Conservation (phyloP, 2,113 vertebrate species). For the Crotalus helleri region DNA sequence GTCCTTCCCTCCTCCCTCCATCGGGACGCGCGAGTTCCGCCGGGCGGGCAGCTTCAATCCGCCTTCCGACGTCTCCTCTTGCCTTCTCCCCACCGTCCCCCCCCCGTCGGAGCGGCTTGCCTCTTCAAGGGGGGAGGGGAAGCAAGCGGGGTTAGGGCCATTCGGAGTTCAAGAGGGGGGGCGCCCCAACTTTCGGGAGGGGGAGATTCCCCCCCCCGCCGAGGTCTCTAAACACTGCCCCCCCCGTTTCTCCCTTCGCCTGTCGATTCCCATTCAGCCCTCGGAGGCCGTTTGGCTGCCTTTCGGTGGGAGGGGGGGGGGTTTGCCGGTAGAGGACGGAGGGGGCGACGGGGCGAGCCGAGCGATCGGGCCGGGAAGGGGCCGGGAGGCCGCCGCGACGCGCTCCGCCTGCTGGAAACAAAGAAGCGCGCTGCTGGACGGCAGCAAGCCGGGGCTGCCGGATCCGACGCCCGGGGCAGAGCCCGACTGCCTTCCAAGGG, state of each 20-base stretch:
- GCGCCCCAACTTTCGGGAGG: background rate
- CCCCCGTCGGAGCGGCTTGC: background rate
- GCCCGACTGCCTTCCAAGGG: background rate
- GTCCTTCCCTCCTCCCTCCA: background rate
- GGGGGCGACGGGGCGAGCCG: background rate
- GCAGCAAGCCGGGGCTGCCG: background rate
- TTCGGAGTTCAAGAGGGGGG: background rate
- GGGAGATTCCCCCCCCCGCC: too few species aligned
- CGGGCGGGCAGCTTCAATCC: background rate
- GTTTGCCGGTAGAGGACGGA: too few species aligned
- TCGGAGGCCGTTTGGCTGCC: background rate
- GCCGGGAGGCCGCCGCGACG: background rate
- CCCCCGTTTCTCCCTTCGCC: background rate
- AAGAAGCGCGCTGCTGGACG: slow-evolving; percentile 18
- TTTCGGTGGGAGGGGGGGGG: background rate
- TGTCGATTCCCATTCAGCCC: background rate
- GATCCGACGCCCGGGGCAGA: background rate
- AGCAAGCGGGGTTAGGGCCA: background rate
- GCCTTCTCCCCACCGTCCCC: background rate
- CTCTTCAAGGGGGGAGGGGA: background rate
- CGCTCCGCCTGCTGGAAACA: slow-evolving; percentile 9
- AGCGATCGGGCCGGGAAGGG: background rate
- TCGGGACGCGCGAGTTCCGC: slow-evolving; percentile 30
- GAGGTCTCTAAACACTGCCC: background rate
- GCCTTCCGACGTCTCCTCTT: background rate